Percentiles rank a stretch among this genome's conserved stretches.
Evolutionary conservation across 2,888 invertebrate species (phyloP).

Genomic region (Carabus problematicus): DNA sequence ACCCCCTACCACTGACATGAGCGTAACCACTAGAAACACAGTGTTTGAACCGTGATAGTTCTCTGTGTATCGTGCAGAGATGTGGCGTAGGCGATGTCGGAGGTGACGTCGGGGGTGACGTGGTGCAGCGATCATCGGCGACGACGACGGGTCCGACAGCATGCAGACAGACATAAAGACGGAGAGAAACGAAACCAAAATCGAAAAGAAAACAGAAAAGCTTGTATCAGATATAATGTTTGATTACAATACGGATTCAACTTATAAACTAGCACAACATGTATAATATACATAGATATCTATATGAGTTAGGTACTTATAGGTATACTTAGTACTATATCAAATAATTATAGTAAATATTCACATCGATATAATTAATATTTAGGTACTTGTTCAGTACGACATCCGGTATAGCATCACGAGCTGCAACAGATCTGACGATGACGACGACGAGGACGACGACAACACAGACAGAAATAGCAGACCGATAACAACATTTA

Average conservation of each 20-base stretch:
- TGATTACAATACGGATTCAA: slow-evolving; percentile 24
- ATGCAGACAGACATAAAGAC: slow-evolving; percentile 66
- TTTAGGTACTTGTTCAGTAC: slow-evolving; percentile 28
- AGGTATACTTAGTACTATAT: slow-evolving; percentile 43
- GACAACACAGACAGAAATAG: slow-evolving; percentile 26
- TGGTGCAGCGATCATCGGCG: slow-evolving; percentile 48
- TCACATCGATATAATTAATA: slow-evolving; percentile 9
- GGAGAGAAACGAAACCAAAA: slow-evolving; percentile 63
- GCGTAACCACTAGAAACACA: slow-evolving; percentile 96
- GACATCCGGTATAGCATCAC: slow-evolving; percentile 53
- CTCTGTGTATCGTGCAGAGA: slow-evolving; percentile 66
- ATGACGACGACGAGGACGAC: slow-evolving; percentile 39
- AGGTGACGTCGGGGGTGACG: slow-evolving; percentile 57
- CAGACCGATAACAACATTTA: slow-evolving; percentile 41
- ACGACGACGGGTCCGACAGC: slow-evolving; percentile 60
- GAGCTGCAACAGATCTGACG: slow-evolving; percentile 48
- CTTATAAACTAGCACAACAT: slow-evolving; percentile 35
- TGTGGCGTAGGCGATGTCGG: slow-evolving; percentile 52
- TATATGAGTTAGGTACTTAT: slow-evolving; percentile 24
- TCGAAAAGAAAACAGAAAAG: slow-evolving; percentile 58
- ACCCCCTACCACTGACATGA: slow-evolving; percentile 99
- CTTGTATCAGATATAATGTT: slow-evolving; percentile 39
- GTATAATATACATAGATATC: slow-evolving; percentile 24
- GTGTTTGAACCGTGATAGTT: slow-evolving; percentile 98
- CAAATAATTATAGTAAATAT: slow-evolving; percentile 34